Base-by-base conservation (phyloP, 2,888 invertebrate species). In the Pseudococcus longispinus region DNA sequence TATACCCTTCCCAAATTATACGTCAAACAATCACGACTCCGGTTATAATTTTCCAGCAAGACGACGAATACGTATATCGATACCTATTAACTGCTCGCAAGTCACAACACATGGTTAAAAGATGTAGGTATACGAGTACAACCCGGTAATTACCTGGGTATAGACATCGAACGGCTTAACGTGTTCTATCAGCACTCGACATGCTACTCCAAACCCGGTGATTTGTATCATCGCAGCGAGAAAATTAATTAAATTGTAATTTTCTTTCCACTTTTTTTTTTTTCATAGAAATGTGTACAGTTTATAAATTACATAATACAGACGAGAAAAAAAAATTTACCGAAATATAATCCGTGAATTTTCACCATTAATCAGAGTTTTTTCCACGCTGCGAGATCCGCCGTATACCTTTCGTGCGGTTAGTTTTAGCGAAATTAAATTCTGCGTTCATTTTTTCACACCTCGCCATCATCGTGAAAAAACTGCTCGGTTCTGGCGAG, bases 221-320 rank as follows among this genome's bases (percentile, higher is more conserved):
- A 80, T 80, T 80, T 80, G 77, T 80, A 80, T 42, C 77, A 80
- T 42, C 42, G 42, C 23, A 23, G 42, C 42, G 13, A 80, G 37
- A 80, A 80, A 80, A 80, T 80, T 80, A 80, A 80, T 80, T 80
- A 80, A 80, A 80, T 80, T 80, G 77, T 42, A 42, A 37, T 42
- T 80, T 80, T 77, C 26, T 77, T 37, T 37, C 37, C n/a, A n/a
- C n/a, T 8, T 37, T 37, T 37, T 37, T 32, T 37, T 80, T 80
- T 42, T 70, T 29, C 29, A 26, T 42, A 80, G 37, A 29, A 70
- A 70, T 70, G 70, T 70, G 70, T 18, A 70, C 29, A 70, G 18
- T 70, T 70, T 70, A 70, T 29, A 70, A 70, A 70, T 70, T 70
- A 70, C 70, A 15, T 70, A 29, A 70, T 29, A 29, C 26, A 29